These are phyloP conservation scores for Rhizomys pruinosus DNA, from an alignment of 2,113 vertebrate species.

Conservation along the genomic window DNA sequence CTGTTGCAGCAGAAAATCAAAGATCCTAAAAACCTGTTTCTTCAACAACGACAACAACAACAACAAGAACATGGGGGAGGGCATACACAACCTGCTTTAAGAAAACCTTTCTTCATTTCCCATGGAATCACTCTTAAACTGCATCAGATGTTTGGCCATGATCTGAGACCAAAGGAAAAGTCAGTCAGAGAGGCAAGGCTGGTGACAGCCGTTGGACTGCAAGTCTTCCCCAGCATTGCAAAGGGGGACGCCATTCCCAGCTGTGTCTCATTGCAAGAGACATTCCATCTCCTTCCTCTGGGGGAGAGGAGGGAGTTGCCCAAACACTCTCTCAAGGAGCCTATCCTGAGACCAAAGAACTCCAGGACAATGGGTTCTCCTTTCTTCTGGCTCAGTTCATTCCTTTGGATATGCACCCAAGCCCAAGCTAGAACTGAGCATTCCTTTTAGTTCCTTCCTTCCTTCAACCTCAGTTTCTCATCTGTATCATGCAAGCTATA, in stretches of 20 bases:
- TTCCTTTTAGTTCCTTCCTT: not conserved
- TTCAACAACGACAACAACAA: conserved; percentile 4
- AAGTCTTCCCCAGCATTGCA: not conserved
- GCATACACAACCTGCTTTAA: not conserved
- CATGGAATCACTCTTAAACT: not conserved
- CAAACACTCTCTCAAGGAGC: not conserved
- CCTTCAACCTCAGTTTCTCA: not conserved
- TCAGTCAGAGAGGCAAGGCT: conserved; percentile 21
- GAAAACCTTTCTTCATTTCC: conserved; percentile 1
- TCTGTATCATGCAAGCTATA: not conserved
- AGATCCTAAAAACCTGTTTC: conserved; percentile 57
- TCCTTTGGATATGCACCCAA: not conserved
- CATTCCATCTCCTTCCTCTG: not conserved
- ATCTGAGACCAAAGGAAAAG: not conserved
- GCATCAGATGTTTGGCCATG: conserved; percentile 46
- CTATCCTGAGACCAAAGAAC: not conserved
- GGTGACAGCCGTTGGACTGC: not conserved
- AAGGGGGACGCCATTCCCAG: not conserved
- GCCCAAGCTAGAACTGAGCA: not conserved
- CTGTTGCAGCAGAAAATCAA: conserved; percentile 40
- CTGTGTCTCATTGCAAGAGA: not conserved
- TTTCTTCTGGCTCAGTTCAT: not conserved
- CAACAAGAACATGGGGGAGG: not conserved
- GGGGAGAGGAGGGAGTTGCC: accelerated
- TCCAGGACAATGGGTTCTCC: too few relatives aligned